Evolutionary conservation across 1,140 invertebrate genomes (phyloP).

Genomic region (Penaeus chinensis): DNA sequence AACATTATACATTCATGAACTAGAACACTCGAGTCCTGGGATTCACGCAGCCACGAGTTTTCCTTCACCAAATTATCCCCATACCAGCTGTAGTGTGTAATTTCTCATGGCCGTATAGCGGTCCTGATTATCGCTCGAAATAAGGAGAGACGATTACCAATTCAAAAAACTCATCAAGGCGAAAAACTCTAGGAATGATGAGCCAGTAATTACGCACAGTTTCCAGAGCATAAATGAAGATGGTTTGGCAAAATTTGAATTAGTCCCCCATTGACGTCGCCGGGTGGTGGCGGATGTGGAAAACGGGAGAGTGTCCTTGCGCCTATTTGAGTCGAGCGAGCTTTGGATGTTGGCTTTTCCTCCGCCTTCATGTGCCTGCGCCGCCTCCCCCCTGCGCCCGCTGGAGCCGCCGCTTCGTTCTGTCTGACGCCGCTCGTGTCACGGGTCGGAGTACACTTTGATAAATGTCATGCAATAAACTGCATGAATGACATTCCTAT

Average conservation of each 20-base stretch:
- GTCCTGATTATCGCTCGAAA: conserved; percentile 23
- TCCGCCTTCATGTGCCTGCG: background rate
- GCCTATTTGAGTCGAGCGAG: background rate
- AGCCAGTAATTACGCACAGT: conserved; percentile 34
- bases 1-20: too few species aligned
- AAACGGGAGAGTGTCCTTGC: conserved; percentile 5
- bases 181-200: conserved; percentile 31
- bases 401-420: background rate
- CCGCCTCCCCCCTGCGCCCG: background rate
- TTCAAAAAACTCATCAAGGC: conserved; percentile 44
- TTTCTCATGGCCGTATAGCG: background rate
- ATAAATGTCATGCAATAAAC: too few species aligned
- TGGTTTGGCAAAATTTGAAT: conserved; percentile 21
- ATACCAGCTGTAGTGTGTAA: background rate
- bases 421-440: too few species aligned
- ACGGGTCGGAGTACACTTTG: too few species aligned
- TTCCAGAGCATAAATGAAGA: conserved; percentile 33
- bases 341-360: background rate
- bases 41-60: too few species aligned
- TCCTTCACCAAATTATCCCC: background rate
- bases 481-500: too few species aligned
- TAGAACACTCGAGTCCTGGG: too few species aligned
- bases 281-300: background rate
- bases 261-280: conserved; percentile 39
- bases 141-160: conserved; percentile 34